Evolutionary conservation across 2,888 invertebrate species (phyloP).

Genomic region (Crocallis elinguaria): DNA sequence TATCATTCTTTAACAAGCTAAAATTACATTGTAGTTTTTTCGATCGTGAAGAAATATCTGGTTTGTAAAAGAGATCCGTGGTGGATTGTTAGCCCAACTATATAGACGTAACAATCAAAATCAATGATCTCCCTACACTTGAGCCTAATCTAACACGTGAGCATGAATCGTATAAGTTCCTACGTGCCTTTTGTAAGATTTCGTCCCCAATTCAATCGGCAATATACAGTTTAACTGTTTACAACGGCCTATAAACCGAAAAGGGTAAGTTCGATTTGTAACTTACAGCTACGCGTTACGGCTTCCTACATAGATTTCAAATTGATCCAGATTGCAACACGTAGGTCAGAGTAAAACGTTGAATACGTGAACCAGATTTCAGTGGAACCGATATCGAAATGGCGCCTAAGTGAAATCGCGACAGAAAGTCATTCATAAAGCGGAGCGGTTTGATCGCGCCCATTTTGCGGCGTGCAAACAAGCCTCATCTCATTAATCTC

Average conservation of each 20-base stretch:
- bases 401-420: constrained; percentile 36
- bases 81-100: neutral
- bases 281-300: constrained; percentile 32
- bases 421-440: constrained; percentile 49
- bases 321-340: constrained; percentile 19
- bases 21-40: no score
- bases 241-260: constrained; percentile 55
- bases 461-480: constrained; percentile 44
- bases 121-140: constrained; percentile 34
- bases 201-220: constrained; percentile 67
- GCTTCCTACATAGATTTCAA: constrained; percentile 31
- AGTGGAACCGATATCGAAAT: constrained; percentile 22
- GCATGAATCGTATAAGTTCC: constrained; percentile 48
- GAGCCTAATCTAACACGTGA: constrained; percentile 66
- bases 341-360: constrained; percentile 28
- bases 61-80: no score
- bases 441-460: constrained; percentile 46
- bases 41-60: no score
- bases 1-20: no score
- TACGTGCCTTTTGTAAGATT: constrained; percentile 76
- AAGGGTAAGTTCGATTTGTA: constrained; percentile 44
- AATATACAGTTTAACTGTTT: constrained; percentile 62
- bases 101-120: constrained; percentile 13
- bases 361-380: constrained; percentile 27
- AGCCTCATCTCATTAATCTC: constrained; percentile 79